Evolutionary conservation across 2,888 invertebrate genomes (phyloP).

Genomic region (Cyclophora punctaria): DNA sequence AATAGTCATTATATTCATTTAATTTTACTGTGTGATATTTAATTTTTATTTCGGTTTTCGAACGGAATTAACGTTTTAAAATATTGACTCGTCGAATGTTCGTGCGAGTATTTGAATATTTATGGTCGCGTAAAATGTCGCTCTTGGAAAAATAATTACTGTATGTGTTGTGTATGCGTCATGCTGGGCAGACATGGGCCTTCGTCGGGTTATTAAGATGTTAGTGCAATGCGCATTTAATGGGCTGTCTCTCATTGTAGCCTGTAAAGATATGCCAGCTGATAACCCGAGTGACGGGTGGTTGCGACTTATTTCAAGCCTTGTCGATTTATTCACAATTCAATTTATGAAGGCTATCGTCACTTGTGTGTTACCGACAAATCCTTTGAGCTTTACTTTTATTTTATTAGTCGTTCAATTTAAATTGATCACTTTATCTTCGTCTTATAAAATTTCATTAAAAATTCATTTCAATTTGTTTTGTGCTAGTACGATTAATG

Average conservation of each 20-base stretch:
- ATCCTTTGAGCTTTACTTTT: background rate
- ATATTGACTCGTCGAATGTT: conserved; percentile 38
- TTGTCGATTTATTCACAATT: conserved; percentile 51
- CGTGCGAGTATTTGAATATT: conserved; percentile 33
- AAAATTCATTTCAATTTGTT: too few species aligned
- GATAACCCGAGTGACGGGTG: conserved; percentile 55
- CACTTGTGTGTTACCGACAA: background rate
- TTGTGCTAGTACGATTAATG: too few species aligned
- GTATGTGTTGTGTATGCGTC: conserved; percentile 48
- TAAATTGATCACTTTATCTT: too few species aligned
- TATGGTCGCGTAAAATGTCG: conserved; percentile 56
- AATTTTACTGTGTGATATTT: conserved; percentile 20
- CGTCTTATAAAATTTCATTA: too few species aligned
- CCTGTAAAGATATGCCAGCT: conserved; percentile 48
- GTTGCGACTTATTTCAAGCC: conserved; percentile 63
- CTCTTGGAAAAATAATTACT: conserved; percentile 63
- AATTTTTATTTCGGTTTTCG: conserved; percentile 24
- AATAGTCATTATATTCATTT: conserved; percentile 17
- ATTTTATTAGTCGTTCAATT: too few species aligned
- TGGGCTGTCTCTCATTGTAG: conserved; percentile 54
- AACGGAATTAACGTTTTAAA: conserved; percentile 29
- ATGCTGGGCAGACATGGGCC: conserved; percentile 66
- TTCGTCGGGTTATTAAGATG: conserved; percentile 65
- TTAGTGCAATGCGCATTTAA: conserved; percentile 49
- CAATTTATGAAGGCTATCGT: conserved; percentile 10